Conservation (phyloP, 2,113 vertebrate genomes). For the Tonatia bakeri region DNA sequence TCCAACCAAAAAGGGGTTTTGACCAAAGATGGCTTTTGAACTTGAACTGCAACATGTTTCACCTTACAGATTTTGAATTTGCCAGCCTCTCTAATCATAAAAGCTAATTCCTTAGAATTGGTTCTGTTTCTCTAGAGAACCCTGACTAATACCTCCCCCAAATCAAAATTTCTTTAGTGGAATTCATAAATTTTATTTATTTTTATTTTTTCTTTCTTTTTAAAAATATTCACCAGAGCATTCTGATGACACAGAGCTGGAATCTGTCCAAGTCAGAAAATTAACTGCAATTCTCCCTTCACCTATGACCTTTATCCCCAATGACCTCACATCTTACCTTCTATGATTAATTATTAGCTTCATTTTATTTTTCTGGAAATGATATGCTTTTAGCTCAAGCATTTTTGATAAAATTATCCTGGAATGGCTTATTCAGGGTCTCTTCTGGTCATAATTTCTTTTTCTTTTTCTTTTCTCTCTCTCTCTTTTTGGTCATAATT, state of each 20-base stretch:
- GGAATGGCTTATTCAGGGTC: background rate
- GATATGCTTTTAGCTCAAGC: background rate
- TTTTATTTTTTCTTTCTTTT: background rate
- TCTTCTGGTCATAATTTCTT: background rate
- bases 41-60: background rate
- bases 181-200: background rate
- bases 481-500: background rate
- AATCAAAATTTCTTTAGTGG: background rate
- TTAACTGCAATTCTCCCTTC: background rate
- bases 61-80: background rate
- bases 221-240: background rate
- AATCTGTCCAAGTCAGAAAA: background rate
- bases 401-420: background rate
- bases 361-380: constrained; percentile 13
- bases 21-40: background rate
- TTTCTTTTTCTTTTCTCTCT: background rate
- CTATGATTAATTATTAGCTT: background rate
- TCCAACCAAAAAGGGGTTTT: background rate
- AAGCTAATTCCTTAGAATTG: background rate
- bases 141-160: background rate
- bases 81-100: background rate
- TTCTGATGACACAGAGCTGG: background rate
- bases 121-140: background rate
- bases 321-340: background rate
- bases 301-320: background rate